phyloP scores from a whole-genome alignment of 2,797 vertebrate genomes.

The Microchirus variegatus region DNA sequence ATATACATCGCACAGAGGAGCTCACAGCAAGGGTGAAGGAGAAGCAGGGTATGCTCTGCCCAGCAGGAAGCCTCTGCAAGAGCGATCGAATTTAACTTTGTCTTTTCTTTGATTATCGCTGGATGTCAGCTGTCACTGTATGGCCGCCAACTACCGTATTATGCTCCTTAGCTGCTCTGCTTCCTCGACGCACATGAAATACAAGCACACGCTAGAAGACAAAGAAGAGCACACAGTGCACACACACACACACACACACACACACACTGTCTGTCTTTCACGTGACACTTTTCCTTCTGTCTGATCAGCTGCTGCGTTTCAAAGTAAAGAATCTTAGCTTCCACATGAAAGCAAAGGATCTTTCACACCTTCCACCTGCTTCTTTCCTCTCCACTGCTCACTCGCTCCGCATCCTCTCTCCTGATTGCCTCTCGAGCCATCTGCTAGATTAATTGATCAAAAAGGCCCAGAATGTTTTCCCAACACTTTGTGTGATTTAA shows the following conservation, averaged over 20 bases:
- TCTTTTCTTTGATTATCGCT: slow-evolving; percentile 66
- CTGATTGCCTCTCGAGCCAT: slow-evolving; percentile 62
- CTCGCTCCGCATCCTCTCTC: slow-evolving; percentile 54
- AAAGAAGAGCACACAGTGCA: not conserved
- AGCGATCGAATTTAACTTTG: slow-evolving; percentile 52
- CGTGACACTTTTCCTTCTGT: slow-evolving; percentile 13
- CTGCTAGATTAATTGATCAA: slow-evolving; percentile 81
- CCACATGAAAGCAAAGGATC: slow-evolving; percentile 61
- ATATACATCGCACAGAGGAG: slow-evolving; percentile 8
- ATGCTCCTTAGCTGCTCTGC: slow-evolving; percentile 31
- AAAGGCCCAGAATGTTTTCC: slow-evolving; percentile 69
- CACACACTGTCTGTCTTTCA: slow-evolving; percentile 14
- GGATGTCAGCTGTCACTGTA: slow-evolving; percentile 44
- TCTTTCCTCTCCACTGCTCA: slow-evolving; percentile 46
- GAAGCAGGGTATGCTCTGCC: slow-evolving; percentile 18
- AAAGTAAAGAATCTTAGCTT: slow-evolving; percentile 57
- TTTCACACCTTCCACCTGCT: slow-evolving; percentile 69
- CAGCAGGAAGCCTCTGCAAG: slow-evolving; percentile 44
- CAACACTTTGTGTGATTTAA: slow-evolving; percentile 71
- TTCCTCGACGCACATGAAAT: not conserved
- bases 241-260: not conserved
- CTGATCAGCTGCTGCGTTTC: slow-evolving; percentile 50
- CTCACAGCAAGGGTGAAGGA: not conserved
- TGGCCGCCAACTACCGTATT: slow-evolving; percentile 27
- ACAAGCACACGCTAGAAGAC: not conserved